Conservation (phyloP, 2,888 invertebrate genomes). For the Choristoneura rosaceana region DNA sequence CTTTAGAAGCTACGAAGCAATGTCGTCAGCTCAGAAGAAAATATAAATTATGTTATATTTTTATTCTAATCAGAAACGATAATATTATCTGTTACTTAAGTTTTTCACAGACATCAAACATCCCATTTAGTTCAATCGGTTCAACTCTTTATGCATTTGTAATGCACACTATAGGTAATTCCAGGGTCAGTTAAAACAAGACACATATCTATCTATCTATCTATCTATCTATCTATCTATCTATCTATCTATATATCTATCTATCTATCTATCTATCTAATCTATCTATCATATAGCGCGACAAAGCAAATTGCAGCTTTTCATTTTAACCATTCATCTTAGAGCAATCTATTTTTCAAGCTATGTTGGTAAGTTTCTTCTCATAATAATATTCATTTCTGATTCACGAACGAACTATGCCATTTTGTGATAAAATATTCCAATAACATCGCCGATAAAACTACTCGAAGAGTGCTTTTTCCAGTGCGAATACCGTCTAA, state of each 20-base stretch:
- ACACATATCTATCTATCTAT: too few relatives aligned
- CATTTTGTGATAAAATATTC: neutral
- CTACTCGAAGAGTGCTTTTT: neutral
- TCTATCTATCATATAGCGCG: too few relatives aligned
- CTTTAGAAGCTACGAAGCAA: too few relatives aligned
- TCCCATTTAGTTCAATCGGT: neutral
- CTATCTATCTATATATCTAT: too few relatives aligned
- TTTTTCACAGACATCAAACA: neutral
- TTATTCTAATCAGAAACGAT: too few relatives aligned
- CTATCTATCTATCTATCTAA: too few relatives aligned
- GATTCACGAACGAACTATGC: neutral
- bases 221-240: too few relatives aligned
- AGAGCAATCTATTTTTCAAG: neutral
- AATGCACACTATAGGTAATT: neutral
- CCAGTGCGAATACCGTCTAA: neutral
- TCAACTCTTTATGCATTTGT: neutral
- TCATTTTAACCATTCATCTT: neutral
- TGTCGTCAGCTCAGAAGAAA: too few relatives aligned
- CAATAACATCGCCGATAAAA: neutral
- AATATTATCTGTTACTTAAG: too few relatives aligned
- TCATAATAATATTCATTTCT: neutral
- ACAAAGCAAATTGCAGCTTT: neutral
- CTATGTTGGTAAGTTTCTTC: neutral
- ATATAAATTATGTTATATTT: too few relatives aligned
- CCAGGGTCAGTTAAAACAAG: neutral